Percentiles rank a stretch among this genome's conserved stretches.
Evolutionary conservation across 2,797 vertebrate species (phyloP).

Genomic region (Delichon dasypus): DNA sequence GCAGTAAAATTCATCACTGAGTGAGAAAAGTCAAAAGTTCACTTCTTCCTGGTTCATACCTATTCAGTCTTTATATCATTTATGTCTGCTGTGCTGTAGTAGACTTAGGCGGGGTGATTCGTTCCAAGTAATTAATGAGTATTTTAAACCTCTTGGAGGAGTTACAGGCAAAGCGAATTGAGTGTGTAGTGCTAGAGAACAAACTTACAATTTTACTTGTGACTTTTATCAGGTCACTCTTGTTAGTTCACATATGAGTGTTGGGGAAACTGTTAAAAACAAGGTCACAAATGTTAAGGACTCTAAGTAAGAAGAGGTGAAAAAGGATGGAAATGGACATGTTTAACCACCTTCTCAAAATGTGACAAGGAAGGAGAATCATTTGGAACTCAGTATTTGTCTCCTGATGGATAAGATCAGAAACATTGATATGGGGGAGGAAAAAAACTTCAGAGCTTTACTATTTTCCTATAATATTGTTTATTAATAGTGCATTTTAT

Average conservation of each 20-base stretch:
- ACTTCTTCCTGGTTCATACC: not conserved
- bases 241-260: not conserved
- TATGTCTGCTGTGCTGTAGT: not conserved
- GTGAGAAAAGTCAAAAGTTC: not conserved
- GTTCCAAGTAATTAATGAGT: not conserved
- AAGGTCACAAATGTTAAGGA: not conserved
- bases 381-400: not conserved
- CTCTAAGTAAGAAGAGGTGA: not conserved
- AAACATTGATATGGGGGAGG: not conserved
- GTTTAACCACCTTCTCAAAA: not conserved
- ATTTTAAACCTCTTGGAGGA: not conserved
- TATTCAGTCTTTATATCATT: not conserved
- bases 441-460: not conserved
- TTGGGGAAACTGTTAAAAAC: not conserved
- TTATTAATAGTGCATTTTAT: not conserved
- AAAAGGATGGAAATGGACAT: not conserved
- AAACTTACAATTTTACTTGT: not conserved
- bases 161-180: not conserved
- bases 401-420: not conserved
- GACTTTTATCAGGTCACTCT: not conserved
- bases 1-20: not conserved
- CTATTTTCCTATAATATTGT: not conserved
- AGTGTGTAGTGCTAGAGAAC: not conserved
- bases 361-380: not conserved
- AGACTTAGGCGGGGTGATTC: not conserved